phyloP scores from a whole-genome alignment of 2,888 invertebrate genomes.

The Stenodera caucasica region DNA sequence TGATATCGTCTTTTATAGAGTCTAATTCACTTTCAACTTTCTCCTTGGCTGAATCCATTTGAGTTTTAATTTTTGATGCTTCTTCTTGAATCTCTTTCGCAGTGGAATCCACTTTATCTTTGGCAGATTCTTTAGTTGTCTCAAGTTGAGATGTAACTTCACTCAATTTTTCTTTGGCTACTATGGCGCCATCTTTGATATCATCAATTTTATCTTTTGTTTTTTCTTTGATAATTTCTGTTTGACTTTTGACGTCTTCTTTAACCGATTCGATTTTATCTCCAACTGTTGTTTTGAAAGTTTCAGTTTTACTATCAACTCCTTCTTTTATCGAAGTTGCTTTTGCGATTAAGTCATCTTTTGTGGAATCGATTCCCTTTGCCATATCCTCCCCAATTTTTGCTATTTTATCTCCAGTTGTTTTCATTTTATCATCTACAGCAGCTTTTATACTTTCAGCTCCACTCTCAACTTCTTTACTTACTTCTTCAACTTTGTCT shows the following conservation, averaged over 20 bases:
- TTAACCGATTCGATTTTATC: neutral
- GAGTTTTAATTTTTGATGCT: constrained; percentile 9
- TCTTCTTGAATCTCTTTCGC: neutral
- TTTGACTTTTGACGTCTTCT: neutral
- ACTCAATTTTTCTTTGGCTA: too few relatives aligned
- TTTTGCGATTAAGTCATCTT: neutral
- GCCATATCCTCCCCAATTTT: neutral
- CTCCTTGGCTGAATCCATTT: constrained; percentile 8
- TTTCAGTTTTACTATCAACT: too few relatives aligned
- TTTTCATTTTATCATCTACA: constrained; percentile 38
- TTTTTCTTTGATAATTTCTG: constrained; percentile 3
- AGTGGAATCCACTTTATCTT: neutral
- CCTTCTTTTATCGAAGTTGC: too few relatives aligned
- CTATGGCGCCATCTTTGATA: neutral
- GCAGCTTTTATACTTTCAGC: constrained; percentile 26
- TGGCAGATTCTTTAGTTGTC: neutral
- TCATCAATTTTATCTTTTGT: constrained; percentile 5
- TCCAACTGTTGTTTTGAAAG: too few relatives aligned
- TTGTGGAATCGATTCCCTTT: too few relatives aligned
- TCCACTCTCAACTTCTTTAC: constrained; percentile 26
- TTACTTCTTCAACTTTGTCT: constrained; percentile 18
- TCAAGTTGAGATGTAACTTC: neutral
- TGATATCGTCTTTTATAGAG: neutral
- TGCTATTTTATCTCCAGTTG: neutral
- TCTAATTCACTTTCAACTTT: constrained; percentile 13